Evolutionary conservation across 2,888 invertebrate genomes (phyloP).

Genomic region (Hesperia comma): DNA sequence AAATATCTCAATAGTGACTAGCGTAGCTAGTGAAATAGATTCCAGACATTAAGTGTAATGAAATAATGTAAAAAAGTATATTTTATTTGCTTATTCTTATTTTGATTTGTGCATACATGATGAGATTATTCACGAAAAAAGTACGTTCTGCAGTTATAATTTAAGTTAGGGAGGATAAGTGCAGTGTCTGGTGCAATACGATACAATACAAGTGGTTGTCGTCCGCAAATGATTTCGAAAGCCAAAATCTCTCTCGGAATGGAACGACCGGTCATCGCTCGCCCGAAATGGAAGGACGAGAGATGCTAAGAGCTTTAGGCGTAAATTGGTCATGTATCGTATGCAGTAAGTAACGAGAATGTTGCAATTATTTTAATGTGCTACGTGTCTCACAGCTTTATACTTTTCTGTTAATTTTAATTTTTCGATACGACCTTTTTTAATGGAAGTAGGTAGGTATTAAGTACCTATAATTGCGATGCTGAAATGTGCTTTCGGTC

Average conservation of each 20-base stretch:
- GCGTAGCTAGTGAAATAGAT: too few species aligned
- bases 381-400: not conserved
- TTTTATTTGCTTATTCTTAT: too few species aligned
- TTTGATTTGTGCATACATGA: too few species aligned
- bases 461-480: not conserved
- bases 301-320: constrained; percentile 65
- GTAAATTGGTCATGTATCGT: constrained; percentile 61
- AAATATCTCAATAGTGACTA: too few species aligned
- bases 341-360: constrained; percentile 5
- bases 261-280: constrained; percentile 62
- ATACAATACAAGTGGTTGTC: constrained; percentile 35
- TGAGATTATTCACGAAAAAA: too few species aligned
- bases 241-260: constrained; percentile 68
- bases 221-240: constrained; percentile 73
- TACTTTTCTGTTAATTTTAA: not conserved
- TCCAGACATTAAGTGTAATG: too few species aligned
- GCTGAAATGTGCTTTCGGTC: too few species aligned
- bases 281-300: constrained; percentile 67
- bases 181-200: not conserved
- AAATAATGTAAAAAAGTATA: too few species aligned
- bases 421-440: not conserved
- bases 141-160: too few species aligned
- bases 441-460: not conserved
- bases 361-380: constrained; percentile 9
- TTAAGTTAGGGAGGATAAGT: too few species aligned